Conservation (phyloP, 2,113 vertebrate species). For the Equus quagga region DNA sequence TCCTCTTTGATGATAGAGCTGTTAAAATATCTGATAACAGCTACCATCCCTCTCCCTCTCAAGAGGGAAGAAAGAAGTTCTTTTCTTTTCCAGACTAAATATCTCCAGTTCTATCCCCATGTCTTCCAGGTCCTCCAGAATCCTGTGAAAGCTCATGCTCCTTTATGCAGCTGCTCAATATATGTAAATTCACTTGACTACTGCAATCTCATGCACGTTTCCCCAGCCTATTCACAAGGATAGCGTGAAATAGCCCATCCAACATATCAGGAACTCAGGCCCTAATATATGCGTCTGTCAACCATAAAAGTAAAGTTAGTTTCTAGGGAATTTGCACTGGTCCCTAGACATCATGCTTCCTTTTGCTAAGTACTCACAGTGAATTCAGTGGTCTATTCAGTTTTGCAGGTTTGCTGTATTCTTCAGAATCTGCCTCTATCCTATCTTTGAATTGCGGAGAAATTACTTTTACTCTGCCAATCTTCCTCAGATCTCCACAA, state of each 20-base stretch:
- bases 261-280: not conserved
- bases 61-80: not conserved
- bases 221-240: not conserved
- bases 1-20: not conserved
- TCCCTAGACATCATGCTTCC: slow-evolving; percentile 15
- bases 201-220: not conserved
- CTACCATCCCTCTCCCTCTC: not conserved
- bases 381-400: not conserved
- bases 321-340: not conserved
- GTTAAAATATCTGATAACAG: not conserved
- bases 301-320: slow-evolving; percentile 11
- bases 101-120: not conserved
- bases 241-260: not conserved
- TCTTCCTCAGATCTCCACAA: not conserved
- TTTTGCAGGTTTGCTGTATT: not conserved
- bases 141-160: not conserved
- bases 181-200: not conserved
- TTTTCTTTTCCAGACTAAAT: not conserved
- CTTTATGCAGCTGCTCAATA: not conserved
- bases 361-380: not conserved
- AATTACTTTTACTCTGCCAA: not conserved
- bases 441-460: not conserved
- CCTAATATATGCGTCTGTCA: not conserved
- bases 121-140: not conserved
- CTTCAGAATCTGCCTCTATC: slow-evolving; percentile 1